Conservation (phyloP, 2,888 invertebrate species). For the Coecobrya sp. region DNA sequence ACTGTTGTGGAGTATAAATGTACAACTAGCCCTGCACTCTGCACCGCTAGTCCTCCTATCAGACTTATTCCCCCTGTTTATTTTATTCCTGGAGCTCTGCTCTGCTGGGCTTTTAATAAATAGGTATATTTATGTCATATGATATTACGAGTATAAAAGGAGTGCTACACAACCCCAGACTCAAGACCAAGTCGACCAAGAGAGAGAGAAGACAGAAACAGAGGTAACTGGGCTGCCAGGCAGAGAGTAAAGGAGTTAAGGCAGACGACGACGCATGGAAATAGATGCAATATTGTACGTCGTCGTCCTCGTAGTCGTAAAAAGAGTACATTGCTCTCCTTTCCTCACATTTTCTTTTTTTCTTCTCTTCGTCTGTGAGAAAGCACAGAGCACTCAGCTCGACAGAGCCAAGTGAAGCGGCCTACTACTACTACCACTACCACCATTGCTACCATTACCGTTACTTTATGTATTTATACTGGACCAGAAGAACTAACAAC, state of each 20-base stretch:
- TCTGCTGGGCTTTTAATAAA: background rate
- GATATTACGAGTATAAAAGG: background rate
- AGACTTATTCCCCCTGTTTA: conserved; percentile 35
- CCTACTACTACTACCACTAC: background rate
- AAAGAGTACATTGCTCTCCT: conserved; percentile 68
- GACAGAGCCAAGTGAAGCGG: background rate
- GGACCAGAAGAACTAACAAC: conserved; percentile 24
- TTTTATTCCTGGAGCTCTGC: conserved; percentile 14
- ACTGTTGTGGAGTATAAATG: conserved; percentile 10
- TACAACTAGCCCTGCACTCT: background rate
- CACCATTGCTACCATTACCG: background rate
- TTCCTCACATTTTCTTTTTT: conserved; percentile 41
- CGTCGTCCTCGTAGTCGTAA: conserved; percentile 39
- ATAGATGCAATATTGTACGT: conserved; percentile 66
- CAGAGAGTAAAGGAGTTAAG: background rate
- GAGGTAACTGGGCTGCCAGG: background rate
- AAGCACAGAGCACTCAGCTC: background rate
- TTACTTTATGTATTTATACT: conserved; percentile 17
- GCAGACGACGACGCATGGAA: conserved; percentile 55
- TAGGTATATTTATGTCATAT: conserved; percentile 29
- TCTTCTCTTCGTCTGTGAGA: background rate
- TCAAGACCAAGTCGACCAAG: background rate
- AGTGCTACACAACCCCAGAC: background rate
- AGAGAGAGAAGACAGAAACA: background rate
- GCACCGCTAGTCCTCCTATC: background rate